Evolutionary conservation across 2,113 vertebrate species (phyloP).

Genomic region (Pseudonaja textilis): DNA sequence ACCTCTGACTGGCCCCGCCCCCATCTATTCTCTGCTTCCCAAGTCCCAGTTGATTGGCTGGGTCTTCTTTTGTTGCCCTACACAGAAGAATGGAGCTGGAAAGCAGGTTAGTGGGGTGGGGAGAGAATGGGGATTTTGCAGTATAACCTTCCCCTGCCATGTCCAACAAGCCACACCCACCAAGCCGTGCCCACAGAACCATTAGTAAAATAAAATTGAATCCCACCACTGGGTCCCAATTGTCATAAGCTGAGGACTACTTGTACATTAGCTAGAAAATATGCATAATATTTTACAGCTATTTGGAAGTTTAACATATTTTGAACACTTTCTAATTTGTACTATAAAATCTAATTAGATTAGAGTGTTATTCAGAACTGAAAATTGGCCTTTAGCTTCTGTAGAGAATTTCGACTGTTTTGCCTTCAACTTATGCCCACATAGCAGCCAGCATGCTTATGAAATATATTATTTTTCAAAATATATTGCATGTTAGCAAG

Average conservation of each 20-base stretch:
- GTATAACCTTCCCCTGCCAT: no score
- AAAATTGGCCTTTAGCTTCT: background rate
- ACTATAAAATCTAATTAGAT: background rate
- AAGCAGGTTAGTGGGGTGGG: no score
- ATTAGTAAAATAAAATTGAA: no score
- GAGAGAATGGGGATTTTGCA: no score
- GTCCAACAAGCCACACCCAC: no score
- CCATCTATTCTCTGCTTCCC: no score
- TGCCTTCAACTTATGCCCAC: background rate
- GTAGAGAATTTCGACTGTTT: background rate
- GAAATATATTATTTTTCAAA: slow-evolving; percentile 7
- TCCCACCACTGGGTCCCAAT: background rate
- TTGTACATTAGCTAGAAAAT: background rate
- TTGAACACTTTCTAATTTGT: background rate
- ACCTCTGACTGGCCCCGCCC: no score
- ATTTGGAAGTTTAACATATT: background rate
- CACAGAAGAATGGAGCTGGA: no score
- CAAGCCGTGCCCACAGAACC: no score
- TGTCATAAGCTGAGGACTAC: background rate
- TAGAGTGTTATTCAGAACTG: background rate
- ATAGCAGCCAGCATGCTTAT: slow-evolving; percentile 2
- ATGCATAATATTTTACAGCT: background rate
- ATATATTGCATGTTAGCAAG: background rate
- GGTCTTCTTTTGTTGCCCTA: no score
- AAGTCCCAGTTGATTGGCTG: no score